Evolutionary conservation across 2,888 invertebrate species (phyloP), one percentile per base, ranked within the genome.

Genomic region (Euspilapteryx auroguttella): DNA sequence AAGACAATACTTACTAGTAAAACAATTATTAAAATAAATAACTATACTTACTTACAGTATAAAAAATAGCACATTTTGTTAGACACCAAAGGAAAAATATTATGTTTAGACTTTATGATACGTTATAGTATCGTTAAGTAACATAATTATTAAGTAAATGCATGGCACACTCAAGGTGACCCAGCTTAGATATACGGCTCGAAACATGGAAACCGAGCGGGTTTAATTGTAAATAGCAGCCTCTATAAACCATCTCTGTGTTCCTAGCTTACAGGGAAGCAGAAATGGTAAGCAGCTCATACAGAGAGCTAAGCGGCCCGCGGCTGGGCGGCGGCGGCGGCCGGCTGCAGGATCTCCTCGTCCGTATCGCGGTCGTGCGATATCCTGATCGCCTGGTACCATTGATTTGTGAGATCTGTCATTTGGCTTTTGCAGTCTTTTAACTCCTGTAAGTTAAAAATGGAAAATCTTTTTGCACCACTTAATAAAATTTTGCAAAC

Each of bases 401-500:
- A 97, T 55, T 96, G 91, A 55, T 95, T 94, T 1, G 96, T 95
- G 38, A 97, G 75, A 62, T 93, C 93, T 2, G 92, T 91, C 94
- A 97, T 95, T 71, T 96, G 95, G 40, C 89, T 92, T 61, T 93
- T 93, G 52, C 96, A 96, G 61, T 97, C 96, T 53, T 92, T 90
- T 37, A 96, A 68, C 71, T 97, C 96, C 86, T 92, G 69, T n/a
- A n/a, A n/a, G n/a, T n/a, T n/a, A n/a, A n/a, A 41, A 40, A 44
- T 34, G 11, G 14, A 25, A 15, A 30, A 35, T 15, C 5, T 11
- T 10, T 24, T 24, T 24, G 20, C 6, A 20, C 6, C 9, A 20
- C 6, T 20, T 7, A 25, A 14, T 25, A 8, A 12, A 12, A 25
- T 25, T 25, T 13, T 25, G n/a, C n/a, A n/a, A n/a, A n/a, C n/a